Percentiles rank a stretch among this genome's conserved stretches.
phyloP scores from a whole-genome alignment of 2,888 invertebrate genomes.

The Dichetophora obliterata region DNA sequence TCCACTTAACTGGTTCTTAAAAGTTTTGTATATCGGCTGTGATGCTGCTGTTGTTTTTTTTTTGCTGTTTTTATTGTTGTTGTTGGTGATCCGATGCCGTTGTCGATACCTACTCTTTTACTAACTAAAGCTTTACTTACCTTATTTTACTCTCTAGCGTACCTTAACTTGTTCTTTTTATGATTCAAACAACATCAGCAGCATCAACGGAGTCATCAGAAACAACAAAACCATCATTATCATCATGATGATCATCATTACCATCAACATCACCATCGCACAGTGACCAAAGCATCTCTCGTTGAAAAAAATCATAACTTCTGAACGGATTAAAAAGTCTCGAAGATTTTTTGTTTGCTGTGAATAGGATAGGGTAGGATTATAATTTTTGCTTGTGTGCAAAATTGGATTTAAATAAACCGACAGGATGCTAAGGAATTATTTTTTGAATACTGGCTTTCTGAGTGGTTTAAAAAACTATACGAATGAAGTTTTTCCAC shows the following conservation, averaged over 20 bases:
- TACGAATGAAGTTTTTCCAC: too few relatives aligned
- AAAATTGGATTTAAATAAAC: too few relatives aligned
- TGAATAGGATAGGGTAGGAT: too few relatives aligned
- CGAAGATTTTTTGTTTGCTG: too few relatives aligned
- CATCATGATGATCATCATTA: not conserved
- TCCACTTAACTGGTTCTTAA: conserved; percentile 4
- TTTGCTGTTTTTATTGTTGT: not conserved
- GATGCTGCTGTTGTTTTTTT: not conserved
- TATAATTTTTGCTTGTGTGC: too few relatives aligned
- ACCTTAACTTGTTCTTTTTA: too few relatives aligned
- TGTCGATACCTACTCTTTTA: not conserved
- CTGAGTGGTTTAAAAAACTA: too few relatives aligned
- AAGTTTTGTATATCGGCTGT: not conserved
- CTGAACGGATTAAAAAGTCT: too few relatives aligned
- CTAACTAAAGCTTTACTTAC: not conserved
- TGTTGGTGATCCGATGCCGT: not conserved
- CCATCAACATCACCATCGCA: not conserved
- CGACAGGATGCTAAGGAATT: too few relatives aligned
- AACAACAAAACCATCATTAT: not conserved
- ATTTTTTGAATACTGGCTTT: too few relatives aligned
- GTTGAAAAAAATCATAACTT: too few relatives aligned
- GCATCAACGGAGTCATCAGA: not conserved
- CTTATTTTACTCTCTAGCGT: not conserved
- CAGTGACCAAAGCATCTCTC: too few relatives aligned
- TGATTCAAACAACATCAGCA: not conserved